Evolutionary conservation across 2,888 invertebrate species (phyloP).

Genomic region (Tholera decimalis): DNA sequence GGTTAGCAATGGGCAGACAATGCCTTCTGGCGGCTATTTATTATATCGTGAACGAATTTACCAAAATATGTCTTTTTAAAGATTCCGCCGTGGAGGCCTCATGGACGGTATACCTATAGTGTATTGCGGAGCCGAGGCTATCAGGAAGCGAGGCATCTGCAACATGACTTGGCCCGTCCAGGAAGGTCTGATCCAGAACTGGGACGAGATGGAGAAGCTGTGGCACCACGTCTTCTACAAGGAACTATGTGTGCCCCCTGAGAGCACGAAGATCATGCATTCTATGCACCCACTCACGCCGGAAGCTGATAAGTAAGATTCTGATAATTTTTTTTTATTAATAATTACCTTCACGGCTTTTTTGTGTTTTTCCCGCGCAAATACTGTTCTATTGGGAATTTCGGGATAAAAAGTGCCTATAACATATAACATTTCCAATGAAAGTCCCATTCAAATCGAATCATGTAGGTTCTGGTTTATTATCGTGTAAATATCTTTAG

Average conservation of each 20-base stretch:
- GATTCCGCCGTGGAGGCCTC: constrained; percentile 74
- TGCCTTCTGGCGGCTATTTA: too few species aligned
- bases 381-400: too few species aligned
- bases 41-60: too few species aligned
- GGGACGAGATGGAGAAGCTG: constrained; percentile 97
- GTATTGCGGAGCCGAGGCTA: constrained; percentile 92
- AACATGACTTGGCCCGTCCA: constrained; percentile 94
- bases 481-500: too few species aligned
- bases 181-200: constrained; percentile 95
- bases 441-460: too few species aligned
- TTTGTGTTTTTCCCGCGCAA: too few species aligned
- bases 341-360: neutral
- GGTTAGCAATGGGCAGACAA: too few species aligned
- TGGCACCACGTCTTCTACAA: constrained; percentile 97
- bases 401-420: too few species aligned
- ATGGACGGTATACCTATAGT: constrained; percentile 82
- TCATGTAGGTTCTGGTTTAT: too few species aligned
- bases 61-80: constrained; percentile 44
- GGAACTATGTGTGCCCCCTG: constrained; percentile 95
- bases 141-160: constrained; percentile 87
- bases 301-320: constrained; percentile 92
- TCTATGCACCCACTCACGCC: constrained; percentile 96
- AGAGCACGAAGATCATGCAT: constrained; percentile 95
- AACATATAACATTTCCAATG: too few species aligned
- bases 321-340: too few species aligned